Evolutionary conservation across 2,113 vertebrate genomes (phyloP).

Genomic region (Cephalophus harveyi): DNA sequence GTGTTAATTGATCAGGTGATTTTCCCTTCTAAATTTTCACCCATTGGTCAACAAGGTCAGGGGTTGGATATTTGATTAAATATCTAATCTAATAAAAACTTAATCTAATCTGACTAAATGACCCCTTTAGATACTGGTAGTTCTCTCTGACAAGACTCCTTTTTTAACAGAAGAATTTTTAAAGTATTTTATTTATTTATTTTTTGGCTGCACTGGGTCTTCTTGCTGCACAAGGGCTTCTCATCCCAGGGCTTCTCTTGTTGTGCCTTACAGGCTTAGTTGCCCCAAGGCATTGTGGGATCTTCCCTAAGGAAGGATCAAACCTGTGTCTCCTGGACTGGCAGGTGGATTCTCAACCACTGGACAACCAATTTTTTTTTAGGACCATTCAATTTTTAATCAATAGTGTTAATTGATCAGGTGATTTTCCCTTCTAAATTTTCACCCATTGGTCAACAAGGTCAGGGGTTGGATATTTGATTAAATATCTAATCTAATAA

Average conservation of each 20-base stretch:
- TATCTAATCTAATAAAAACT: neutral
- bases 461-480: neutral
- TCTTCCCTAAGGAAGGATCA: too few species aligned
- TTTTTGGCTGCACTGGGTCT: too few species aligned
- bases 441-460: neutral
- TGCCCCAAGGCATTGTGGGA: too few species aligned
- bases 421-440: constrained; percentile 9
- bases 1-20: too few species aligned
- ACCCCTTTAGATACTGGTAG: neutral
- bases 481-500: neutral
- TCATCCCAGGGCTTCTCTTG: too few species aligned
- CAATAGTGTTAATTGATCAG: neutral
- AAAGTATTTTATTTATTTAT: neutral
- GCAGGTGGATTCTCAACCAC: too few species aligned
- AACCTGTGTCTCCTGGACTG: too few species aligned
- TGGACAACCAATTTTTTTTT: neutral
- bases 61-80: too few species aligned
- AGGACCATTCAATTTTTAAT: neutral
- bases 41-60: too few species aligned
- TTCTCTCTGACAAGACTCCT: neutral
- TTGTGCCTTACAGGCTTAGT: too few species aligned
- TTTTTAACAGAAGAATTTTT: neutral
- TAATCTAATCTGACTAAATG: neutral
- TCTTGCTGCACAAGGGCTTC: too few species aligned
- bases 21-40: too few species aligned